phyloP scores from a whole-genome alignment of 2,797 vertebrate species.

The Calcarius lapponicus region DNA sequence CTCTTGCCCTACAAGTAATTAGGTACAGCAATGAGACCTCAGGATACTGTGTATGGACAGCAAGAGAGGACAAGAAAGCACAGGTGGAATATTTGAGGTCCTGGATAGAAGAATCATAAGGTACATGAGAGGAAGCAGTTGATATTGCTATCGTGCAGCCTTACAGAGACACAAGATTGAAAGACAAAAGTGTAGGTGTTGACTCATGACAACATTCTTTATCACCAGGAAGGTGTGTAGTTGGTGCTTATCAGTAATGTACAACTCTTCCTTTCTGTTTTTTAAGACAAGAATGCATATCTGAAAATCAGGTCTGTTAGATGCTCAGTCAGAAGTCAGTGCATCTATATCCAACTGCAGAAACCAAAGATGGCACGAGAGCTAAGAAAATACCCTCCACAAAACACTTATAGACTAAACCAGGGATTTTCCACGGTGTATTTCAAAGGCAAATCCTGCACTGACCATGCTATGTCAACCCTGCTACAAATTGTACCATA shows the following conservation, averaged over 20 bases:
- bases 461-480: neutral
- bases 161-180: neutral
- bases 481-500: neutral
- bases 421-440: neutral
- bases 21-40: slow-evolving; percentile 22
- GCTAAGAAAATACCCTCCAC: neutral
- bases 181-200: slow-evolving; percentile 17
- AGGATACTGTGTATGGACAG: slow-evolving; percentile 17
- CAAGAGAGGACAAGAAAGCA: slow-evolving; percentile 52
- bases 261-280: neutral
- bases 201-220: neutral
- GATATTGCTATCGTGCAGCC: neutral
- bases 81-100: slow-evolving; percentile 23
- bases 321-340: neutral
- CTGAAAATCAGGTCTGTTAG: neutral
- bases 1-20: slow-evolving; percentile 49
- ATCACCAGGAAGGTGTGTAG: neutral
- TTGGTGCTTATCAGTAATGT: neutral
- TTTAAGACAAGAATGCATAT: neutral
- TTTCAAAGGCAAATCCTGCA: neutral
- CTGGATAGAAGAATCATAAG: slow-evolving; percentile 4
- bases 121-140: neutral
- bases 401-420: neutral
- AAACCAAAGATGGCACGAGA: neutral
- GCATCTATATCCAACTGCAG: neutral